Evolutionary conservation across 2,113 vertebrate genomes (phyloP).

Genomic region (Bos indicus): DNA sequence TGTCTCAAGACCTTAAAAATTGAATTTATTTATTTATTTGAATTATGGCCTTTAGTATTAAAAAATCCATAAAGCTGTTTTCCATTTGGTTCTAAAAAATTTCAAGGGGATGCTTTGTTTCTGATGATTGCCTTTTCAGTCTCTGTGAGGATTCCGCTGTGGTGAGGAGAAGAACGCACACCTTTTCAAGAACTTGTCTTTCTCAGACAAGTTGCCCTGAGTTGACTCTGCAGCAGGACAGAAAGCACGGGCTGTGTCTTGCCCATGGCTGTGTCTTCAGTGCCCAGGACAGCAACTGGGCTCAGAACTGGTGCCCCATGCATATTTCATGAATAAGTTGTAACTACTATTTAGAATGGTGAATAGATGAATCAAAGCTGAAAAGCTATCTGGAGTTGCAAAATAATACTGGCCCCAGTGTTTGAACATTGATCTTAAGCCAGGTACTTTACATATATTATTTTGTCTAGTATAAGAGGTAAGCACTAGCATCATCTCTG

Average conservation of each 20-base stretch:
- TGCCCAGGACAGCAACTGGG: neutral
- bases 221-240: neutral
- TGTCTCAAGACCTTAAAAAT: neutral
- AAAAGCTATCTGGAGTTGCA: neutral
- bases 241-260: neutral
- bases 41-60: neutral
- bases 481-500: neutral
- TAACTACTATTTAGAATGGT: neutral
- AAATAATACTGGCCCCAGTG: neutral
- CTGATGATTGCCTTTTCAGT: neutral
- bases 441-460: neutral
- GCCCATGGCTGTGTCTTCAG: neutral
- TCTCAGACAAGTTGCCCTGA: neutral
- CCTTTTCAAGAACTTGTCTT: neutral
- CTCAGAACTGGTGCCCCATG: neutral
- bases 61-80: neutral
- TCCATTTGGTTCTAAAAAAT: neutral
- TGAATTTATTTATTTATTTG: neutral
- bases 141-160: neutral
- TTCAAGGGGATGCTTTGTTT: neutral
- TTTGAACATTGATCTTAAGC: neutral
- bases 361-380: neutral
- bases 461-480: neutral
- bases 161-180: neutral
- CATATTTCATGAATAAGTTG: neutral